phyloP scores from a whole-genome alignment of 2,888 invertebrate genomes.

The Nomada fucata region DNA sequence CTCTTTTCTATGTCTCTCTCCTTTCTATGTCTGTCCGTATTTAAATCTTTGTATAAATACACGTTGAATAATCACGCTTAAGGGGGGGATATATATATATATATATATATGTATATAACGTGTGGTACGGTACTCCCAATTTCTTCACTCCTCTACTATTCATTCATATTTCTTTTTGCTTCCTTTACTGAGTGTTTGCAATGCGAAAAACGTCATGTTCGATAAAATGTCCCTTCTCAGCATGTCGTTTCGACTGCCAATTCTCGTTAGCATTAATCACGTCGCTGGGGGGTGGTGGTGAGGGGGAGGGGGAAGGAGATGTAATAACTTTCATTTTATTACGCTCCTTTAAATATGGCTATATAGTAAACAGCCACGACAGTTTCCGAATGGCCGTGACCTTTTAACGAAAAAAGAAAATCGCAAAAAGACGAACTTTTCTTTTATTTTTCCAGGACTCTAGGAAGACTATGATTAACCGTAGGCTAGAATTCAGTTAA shows the following conservation, averaged over 20 bases:
- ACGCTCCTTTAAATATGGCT: constrained; percentile 22
- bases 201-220: constrained; percentile 39
- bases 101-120: constrained; percentile 11
- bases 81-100: too few relatives aligned
- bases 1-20: neutral
- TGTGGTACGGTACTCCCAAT: constrained; percentile 19
- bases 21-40: neutral
- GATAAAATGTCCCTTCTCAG: constrained; percentile 34
- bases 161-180: neutral
- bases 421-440: constrained; percentile 33
- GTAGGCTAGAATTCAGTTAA: constrained; percentile 81
- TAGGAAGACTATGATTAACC: constrained; percentile 84
- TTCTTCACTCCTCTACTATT: neutral
- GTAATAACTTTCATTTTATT: constrained; percentile 32
- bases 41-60: constrained; percentile 49
- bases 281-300: neutral
- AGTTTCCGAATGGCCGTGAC: constrained; percentile 20
- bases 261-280: constrained; percentile 32
- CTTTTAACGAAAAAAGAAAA: constrained; percentile 25
- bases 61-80: constrained; percentile 23
- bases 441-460: constrained; percentile 52
- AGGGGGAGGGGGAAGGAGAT: neutral
- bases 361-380: constrained; percentile 24
- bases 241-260: constrained; percentile 23
- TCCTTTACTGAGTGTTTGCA: constrained; percentile 16